Evolutionary conservation across 2,888 invertebrate genomes (phyloP), one percentile per base, ranked within the genome.

Genomic region (Mellilla xanthometata): DNA sequence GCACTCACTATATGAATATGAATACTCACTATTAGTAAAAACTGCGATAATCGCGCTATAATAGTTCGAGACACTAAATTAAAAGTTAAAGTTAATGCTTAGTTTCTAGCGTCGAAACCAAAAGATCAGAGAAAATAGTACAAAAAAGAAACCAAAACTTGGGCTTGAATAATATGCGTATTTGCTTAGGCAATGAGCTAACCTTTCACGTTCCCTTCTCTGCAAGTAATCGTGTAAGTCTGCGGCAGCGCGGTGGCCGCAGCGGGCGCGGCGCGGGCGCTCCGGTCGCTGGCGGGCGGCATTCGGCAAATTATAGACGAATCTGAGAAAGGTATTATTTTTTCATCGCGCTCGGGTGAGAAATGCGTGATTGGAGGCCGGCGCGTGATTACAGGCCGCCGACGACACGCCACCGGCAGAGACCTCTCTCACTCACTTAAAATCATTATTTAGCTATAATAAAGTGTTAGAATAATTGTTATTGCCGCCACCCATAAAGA

Each of bases 261-360:
- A 27, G 34, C 32, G 1, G 12, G 5, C 15, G 15, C 26, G 42
- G n/a, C 5, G 7, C 10, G 29, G 29, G n/a, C 5, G 7, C 10
- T 23, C 24, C 44, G 31, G 26, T 33, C 34, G 40, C 46, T 27
- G 61, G 56, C 63, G 65, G 62, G 78, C 86, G 86, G 87, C 84
- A 71, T 70, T 72, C 76, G 65, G 77, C 79, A 88, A 89, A 88
- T 89, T 89, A 89, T 86, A 88, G 88, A 87, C 87, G 76, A 88
- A 85, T 80, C 81, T 78, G 76, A 65, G 68, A 72, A 74, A 81
- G 75, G 81, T 84, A 86, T 89, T 85, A 89, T 89, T 89, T 88
- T 89, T 89, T 89, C 87, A 89, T 81, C 88, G 84, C 89, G 83
- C 75, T 60, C 75, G 86, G 86, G 89, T 89, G 89, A 89, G 88